A percentile compares a stretch with the other conserved stretches of the same genome.
phyloP scores from a whole-genome alignment of 2,888 invertebrate genomes.

The Andrena praecox region DNA sequence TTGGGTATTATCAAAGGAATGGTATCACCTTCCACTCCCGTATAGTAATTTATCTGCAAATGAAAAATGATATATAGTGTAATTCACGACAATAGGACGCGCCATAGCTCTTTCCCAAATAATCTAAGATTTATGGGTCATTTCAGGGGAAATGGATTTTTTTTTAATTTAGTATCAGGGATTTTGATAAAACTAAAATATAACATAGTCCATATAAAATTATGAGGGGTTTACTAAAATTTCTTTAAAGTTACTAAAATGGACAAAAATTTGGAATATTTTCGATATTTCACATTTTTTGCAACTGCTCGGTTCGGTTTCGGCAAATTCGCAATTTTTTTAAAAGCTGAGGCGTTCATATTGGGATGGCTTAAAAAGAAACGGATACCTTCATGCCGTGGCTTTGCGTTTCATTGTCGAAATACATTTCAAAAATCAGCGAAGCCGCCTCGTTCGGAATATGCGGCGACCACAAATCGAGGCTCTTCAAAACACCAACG shows the following conservation, averaged over 20 bases:
- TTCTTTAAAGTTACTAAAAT: no score
- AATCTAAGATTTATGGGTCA: no score
- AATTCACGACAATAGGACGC: not conserved
- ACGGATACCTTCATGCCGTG: slow-evolving; percentile 77
- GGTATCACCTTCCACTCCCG: slow-evolving; percentile 48
- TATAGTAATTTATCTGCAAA: slow-evolving; percentile 69
- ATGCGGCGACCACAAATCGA: slow-evolving; percentile 78
- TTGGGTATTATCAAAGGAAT: slow-evolving; percentile 55
- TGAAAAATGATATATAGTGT: slow-evolving; percentile 1
- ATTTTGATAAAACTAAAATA: not conserved
- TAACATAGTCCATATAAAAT: not conserved
- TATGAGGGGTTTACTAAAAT: no score
- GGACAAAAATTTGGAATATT: no score
- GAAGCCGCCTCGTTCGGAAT: slow-evolving; percentile 77
- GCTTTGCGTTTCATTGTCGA: slow-evolving; percentile 62
- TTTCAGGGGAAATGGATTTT: no score
- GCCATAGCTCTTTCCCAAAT: no score
- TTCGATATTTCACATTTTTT: no score
- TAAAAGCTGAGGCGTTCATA: not conserved
- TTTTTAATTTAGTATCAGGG: not conserved
- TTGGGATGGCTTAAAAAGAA: slow-evolving; percentile 7
- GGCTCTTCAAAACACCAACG: slow-evolving; percentile 75
- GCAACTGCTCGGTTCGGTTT: no score
- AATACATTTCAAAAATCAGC: slow-evolving; percentile 77
- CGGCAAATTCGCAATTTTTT: not conserved